phyloP scores from a whole-genome alignment of 2,113 vertebrate genomes.

The Mesocricetus auratus region DNA sequence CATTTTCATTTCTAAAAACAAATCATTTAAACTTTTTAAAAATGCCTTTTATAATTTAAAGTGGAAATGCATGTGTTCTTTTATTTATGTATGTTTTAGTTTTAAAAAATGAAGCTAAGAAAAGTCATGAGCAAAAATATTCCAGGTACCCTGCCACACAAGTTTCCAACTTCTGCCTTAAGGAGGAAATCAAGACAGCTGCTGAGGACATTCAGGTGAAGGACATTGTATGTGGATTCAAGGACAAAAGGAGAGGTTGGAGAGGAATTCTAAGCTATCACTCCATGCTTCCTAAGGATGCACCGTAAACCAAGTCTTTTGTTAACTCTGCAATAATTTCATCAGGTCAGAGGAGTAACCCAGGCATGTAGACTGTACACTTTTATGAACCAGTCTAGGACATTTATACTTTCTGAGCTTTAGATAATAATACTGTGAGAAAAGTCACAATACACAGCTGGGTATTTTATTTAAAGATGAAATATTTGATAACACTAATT shows the following conservation, averaged over 20 bases:
- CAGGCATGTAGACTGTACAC: not conserved
- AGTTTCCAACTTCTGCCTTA: not conserved
- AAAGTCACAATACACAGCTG: not conserved
- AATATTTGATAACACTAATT: not conserved
- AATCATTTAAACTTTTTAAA: not conserved
- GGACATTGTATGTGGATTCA: not conserved
- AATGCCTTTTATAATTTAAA: not conserved
- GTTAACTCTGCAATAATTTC: not conserved
- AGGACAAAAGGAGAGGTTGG: not conserved
- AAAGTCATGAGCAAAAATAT: not conserved
- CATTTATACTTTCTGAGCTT: not conserved
- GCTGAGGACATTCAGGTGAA: not conserved
- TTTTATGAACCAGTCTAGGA: not conserved
- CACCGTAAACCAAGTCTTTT: not conserved
- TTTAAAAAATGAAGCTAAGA: not conserved
- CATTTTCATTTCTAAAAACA: not conserved
- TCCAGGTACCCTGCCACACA: not conserved
- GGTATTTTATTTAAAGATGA: not conserved
- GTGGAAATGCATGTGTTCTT: not conserved
- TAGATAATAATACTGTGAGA: not conserved
- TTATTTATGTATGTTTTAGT: not conserved
- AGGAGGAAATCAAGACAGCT: not conserved
- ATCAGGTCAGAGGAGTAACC: not conserved
- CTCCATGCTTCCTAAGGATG: not conserved
- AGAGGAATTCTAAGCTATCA: not conserved